A percentile compares a stretch with the other conserved stretches of the same genome.
Evolutionary conservation across 2,113 vertebrate species (phyloP).

Genomic region (Grammomys surdaster): DNA sequence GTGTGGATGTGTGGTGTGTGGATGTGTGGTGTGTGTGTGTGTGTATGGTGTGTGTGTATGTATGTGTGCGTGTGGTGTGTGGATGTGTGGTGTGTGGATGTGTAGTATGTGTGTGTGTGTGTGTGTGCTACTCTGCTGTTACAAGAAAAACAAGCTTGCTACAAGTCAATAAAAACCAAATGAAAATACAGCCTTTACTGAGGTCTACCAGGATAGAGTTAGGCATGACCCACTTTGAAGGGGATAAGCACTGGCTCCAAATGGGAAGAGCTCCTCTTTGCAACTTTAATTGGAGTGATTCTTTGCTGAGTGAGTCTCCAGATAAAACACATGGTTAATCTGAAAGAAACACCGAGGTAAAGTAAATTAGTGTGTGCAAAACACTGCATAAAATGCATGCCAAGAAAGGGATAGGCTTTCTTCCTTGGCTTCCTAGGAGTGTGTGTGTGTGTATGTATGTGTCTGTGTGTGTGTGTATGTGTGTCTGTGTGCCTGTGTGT

Average conservation of each 20-base stretch:
- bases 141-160: neutral
- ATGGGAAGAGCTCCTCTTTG: neutral
- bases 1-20: too few species aligned
- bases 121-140: neutral
- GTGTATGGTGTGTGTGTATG: too few species aligned
- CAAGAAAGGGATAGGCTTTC: neutral
- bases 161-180: neutral
- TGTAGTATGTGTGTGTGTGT: too few species aligned
- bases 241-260: too few species aligned
- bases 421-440: neutral
- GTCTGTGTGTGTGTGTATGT: neutral
- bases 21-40: too few species aligned
- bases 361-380: neutral
- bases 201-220: neutral
- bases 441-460: neutral
- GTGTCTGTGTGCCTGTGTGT: neutral
- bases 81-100: too few species aligned
- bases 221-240: rapidly evolving
- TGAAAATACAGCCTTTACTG: rapidly evolving
- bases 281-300: neutral
- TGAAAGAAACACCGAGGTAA: neutral
- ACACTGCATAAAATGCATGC: neutral
- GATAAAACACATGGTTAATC: neutral
- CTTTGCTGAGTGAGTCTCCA: neutral
- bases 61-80: too few species aligned